phyloP scores from a whole-genome alignment of 2,113 vertebrate species.

The Neomonachus schauinslandi region DNA sequence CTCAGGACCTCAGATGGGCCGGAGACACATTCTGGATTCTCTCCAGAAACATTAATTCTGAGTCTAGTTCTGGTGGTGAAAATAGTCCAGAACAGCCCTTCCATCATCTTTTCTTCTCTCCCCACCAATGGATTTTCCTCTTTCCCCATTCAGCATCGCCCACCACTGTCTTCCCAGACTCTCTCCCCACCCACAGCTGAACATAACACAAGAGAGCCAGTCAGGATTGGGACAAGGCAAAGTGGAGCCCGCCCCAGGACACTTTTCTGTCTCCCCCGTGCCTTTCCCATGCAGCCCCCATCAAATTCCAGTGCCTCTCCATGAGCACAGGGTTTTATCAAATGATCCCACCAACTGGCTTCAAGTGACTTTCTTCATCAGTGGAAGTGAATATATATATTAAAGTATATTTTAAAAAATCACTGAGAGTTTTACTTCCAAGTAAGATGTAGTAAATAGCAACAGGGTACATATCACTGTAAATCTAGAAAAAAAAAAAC shows the following conservation, averaged over 20 bases:
- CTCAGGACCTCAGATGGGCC: neutral
- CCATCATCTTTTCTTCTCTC: neutral
- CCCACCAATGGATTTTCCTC: no score
- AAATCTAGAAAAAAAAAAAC: neutral
- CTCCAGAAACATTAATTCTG: neutral
- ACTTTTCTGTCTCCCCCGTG: accelerated
- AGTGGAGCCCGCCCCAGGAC: accelerated
- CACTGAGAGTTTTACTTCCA: neutral
- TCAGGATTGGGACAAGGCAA: accelerated
- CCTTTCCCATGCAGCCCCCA: no score
- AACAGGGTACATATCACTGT: neutral
- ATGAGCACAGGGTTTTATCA: neutral
- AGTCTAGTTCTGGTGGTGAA: neutral
- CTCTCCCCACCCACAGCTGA: neutral
- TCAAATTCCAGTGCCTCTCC: no score
- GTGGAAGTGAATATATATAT: neutral
- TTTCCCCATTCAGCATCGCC: neutral
- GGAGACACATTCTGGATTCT: neutral
- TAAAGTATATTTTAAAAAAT: neutral
- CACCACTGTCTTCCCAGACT: neutral
- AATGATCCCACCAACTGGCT: no score
- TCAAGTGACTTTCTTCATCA: neutral
- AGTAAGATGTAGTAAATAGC: neutral
- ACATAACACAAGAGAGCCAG: accelerated
- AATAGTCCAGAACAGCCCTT: accelerated